Conservation (phyloP, 2,113 vertebrate species). For the Ptilorrhoa leucosticta region DNA sequence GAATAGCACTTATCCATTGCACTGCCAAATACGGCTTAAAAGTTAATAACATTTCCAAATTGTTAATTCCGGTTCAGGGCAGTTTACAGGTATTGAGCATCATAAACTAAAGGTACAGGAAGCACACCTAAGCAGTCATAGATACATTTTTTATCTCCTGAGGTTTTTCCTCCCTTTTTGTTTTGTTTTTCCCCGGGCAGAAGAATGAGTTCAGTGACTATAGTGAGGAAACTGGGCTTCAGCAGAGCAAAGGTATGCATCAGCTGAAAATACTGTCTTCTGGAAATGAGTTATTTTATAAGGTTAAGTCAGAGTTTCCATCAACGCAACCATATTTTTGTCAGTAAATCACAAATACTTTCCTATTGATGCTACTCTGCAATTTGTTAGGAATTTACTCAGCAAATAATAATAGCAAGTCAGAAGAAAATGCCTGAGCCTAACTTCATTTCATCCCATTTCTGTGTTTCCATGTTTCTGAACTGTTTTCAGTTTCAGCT, state of each 20-base stretch:
- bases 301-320: conserved; percentile 41
- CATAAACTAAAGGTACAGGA: neutral
- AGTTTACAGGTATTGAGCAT: neutral
- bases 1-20: neutral
- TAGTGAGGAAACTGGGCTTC: neutral
- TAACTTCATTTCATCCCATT: neutral
- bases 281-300: neutral
- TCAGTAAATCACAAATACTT: conserved; percentile 40
- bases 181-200: neutral
- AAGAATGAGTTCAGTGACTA: neutral
- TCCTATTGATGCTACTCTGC: conserved; percentile 6
- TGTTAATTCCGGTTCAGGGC: neutral
- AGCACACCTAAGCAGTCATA: neutral
- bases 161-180: neutral
- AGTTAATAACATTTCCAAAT: neutral
- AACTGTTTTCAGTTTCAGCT: neutral
- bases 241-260: neutral
- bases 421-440: neutral
- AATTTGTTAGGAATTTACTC: neutral
- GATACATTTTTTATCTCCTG: neutral
- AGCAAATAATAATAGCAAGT: conserved; percentile 15
- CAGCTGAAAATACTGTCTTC: neutral
- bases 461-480: neutral
- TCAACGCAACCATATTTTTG: neutral
- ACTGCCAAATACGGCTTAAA: neutral